Evolutionary conservation across 2,797 vertebrate species (phyloP).

Genomic region (Geotria australis): DNA sequence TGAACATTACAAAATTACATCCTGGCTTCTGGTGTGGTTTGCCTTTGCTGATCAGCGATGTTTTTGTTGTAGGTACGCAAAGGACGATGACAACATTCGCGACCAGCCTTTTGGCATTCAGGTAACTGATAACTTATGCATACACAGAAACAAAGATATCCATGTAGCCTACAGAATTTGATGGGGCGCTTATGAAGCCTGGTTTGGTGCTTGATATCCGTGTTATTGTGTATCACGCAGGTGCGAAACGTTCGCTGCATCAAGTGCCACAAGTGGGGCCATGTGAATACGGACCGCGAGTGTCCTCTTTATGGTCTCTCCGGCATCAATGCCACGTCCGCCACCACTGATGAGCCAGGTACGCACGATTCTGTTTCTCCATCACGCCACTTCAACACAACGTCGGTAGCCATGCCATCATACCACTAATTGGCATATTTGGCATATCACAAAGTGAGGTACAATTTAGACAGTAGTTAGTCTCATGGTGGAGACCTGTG

Average conservation of each 20-base stretch:
- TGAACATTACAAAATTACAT: not conserved
- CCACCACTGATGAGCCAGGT: constrained; percentile 64
- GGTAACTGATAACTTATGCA: constrained; percentile 16
- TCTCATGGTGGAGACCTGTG: too few species aligned
- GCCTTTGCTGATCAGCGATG: not conserved
- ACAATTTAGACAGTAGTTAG: too few species aligned
- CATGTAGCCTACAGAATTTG: too few species aligned
- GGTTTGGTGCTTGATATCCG: too few species aligned
- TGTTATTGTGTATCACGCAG: constrained; percentile 8
- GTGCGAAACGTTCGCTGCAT: constrained; percentile 92
- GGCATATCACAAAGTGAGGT: too few species aligned
- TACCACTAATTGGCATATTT: not conserved
- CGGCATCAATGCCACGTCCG: constrained; percentile 76
- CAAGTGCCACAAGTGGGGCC: constrained; percentile 98
- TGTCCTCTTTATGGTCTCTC: constrained; percentile 85
- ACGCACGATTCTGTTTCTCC: constrained; percentile 4
- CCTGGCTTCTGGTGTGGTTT: not conserved
- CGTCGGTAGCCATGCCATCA: not conserved
- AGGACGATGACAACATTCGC: constrained; percentile 96
- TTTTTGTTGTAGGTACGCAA: constrained; percentile 39
- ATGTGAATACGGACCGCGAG: constrained; percentile 89
- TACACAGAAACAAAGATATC: too few species aligned
- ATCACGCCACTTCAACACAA: too few species aligned
- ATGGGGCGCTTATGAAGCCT: too few species aligned
- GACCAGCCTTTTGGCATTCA: constrained; percentile 98